Evolutionary conservation across 2,113 vertebrate genomes (phyloP), one percentile per base, ranked within the genome.

Genomic region (Plestiodon gilberti): DNA sequence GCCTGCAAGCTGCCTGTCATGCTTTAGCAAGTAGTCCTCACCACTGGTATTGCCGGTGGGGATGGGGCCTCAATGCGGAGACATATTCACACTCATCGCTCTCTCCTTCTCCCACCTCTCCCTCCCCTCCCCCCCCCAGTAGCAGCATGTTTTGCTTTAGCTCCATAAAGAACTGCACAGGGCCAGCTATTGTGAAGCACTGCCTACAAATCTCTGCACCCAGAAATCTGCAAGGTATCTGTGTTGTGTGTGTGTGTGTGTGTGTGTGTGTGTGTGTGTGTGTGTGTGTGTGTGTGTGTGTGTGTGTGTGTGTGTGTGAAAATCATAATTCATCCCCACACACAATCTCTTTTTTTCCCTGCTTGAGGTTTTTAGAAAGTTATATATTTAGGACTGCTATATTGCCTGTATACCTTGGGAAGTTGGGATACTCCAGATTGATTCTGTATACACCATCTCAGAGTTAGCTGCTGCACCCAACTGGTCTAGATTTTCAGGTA

Each of bases 121-220:
- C 33, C 35, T 82, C 43, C n/a, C 35, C 13, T 2, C 10, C 1
- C 0, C 33, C 35, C 84, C 15, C 0, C 33, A 10, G 33, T 65
- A 35, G 67, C 70, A 3, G 4, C 0, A n/a, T 1, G 30, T 14
- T 65, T 85, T 40, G 0, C 84, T 57, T 0, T 0, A 2, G 40
- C 3, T 2, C 79, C 38, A 65, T 3, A 75, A 25, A 4, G 4
- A 28, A 11, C 38, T 6, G 64, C 4, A 30, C 25, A 0, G 0
- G 75, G 70, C 1, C 57, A 0, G 0, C 2, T 40, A 13, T 11
- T 14, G 38, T 65, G 87, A 38, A 78, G 6, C n/a, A 9, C 3
- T 6, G 3, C 17, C 83, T 11, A 5, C 59, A 23, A 6, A 0
- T 0, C 0, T 0, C 2, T 0, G 0, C 2, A 61, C 43, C 23